Percentiles rank a stretch among this genome's conserved stretches.
Conservation (phyloP, 1,140 invertebrate species). For the Procambarus clarkii region DNA sequence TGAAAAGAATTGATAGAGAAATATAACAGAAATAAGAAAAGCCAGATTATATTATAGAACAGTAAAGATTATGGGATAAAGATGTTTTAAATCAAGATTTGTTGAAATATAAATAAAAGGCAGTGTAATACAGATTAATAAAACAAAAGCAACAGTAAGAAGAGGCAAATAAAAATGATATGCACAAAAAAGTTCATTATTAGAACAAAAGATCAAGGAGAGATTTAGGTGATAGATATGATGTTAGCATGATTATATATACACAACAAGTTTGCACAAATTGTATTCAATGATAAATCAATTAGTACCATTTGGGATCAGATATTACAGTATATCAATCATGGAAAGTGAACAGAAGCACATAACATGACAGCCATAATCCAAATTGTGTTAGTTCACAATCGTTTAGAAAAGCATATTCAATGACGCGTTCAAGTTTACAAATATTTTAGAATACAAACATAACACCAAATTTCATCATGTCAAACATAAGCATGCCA, state of each 20-base stretch:
- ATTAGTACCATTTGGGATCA: too few species aligned
- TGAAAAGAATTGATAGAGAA: neutral
- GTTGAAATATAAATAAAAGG: too few species aligned
- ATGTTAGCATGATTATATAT: neutral
- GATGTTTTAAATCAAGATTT: too few species aligned
- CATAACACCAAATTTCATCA: neutral
- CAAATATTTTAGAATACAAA: neutral
- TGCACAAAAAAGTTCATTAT: too few species aligned
- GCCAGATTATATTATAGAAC: neutral
- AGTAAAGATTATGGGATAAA: neutral
- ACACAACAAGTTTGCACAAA: neutral
- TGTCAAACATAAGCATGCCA: neutral
- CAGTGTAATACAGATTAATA: too few species aligned
- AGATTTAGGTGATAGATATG: neutral
- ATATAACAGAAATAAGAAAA: neutral
- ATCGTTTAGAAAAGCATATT: neutral
- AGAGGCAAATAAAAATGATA: too few species aligned
- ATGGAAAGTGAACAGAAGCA: neutral
- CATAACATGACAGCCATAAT: neutral
- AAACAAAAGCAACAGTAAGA: too few species aligned
- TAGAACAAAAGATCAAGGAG: neutral
- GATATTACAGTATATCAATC: too few species aligned
- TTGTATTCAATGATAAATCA: neutral
- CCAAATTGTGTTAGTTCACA: neutral
- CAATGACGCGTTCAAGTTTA: neutral